These are phyloP conservation scores for Caretta caretta DNA, from an alignment of 2,113 vertebrate species.

Conservation along the genomic window DNA sequence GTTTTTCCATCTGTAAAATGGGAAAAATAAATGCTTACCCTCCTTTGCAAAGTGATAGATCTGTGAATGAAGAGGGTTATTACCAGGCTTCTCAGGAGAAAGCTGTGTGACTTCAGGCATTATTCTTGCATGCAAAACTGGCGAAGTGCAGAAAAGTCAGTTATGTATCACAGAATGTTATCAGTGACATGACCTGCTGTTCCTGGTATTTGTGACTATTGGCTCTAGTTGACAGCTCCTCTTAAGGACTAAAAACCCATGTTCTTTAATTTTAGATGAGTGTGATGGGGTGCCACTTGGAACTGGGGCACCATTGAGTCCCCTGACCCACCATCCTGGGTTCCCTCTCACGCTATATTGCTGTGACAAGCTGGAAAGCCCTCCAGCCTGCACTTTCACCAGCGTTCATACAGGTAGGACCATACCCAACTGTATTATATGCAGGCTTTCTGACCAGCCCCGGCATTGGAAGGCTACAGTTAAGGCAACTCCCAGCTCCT, in stretches of 20 bases:
- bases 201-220: background rate
- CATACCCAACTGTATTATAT: no score
- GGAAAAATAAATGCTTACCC: accelerated
- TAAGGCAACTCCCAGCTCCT: no score
- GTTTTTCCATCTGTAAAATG: background rate
- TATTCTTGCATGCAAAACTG: background rate
- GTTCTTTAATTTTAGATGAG: background rate
- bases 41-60: background rate
- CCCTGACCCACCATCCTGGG: no score
- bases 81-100: background rate
- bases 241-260: background rate
- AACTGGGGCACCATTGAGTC: no score
- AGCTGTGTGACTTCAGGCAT: background rate
- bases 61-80: background rate
- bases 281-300: no score
- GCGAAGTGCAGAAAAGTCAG: background rate
- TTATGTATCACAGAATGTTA: background rate
- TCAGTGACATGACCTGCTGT: background rate
- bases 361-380: no score
- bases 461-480: no score
- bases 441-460: no score
- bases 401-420: no score
- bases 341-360: no score
- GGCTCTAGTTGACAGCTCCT: background rate
- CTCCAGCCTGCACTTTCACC: no score